phyloP scores from a whole-genome alignment of 2,888 invertebrate species.

The Tachina grossa region DNA sequence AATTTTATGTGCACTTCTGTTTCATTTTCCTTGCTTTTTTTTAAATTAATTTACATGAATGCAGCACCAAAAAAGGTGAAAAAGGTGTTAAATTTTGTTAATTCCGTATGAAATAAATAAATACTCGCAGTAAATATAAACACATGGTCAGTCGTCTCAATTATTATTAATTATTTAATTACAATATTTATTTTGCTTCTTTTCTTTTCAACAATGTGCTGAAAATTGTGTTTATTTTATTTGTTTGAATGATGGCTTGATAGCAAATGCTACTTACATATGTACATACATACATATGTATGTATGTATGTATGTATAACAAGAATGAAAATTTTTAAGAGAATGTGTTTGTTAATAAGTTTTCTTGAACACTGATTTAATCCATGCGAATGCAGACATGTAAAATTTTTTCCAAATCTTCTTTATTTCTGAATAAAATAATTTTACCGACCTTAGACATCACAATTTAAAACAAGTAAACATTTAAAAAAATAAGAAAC shows the following conservation, averaged over 20 bases:
- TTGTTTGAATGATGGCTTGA: neutral
- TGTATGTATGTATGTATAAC: too few relatives aligned
- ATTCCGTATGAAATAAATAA: slow-evolving; percentile 22
- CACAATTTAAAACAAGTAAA: too few relatives aligned
- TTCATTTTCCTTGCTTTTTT: neutral
- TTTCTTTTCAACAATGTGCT: neutral
- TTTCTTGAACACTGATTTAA: too few relatives aligned
- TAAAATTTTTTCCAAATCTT: too few relatives aligned
- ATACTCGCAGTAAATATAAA: neutral
- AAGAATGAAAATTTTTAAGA: too few relatives aligned
- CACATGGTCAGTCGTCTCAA: slow-evolving; percentile 41
- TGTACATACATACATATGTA: neutral
- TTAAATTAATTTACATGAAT: slow-evolving; percentile 28
- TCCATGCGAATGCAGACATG: too few relatives aligned
- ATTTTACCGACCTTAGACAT: too few relatives aligned
- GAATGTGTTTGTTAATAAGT: too few relatives aligned
- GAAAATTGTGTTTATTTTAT: neutral
- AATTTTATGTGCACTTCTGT: slow-evolving; percentile 1
- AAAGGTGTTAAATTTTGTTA: slow-evolving; percentile 48
- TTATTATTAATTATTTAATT: slow-evolving; percentile 56
- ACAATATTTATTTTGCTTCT: slow-evolving; percentile 7
- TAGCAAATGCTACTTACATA: neutral
- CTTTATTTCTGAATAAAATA: too few relatives aligned
- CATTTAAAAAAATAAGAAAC: too few relatives aligned
- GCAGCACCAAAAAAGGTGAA: neutral